Evolutionary conservation across 2,888 invertebrate genomes (phyloP).

Genomic region (Aphodius sticticus): DNA sequence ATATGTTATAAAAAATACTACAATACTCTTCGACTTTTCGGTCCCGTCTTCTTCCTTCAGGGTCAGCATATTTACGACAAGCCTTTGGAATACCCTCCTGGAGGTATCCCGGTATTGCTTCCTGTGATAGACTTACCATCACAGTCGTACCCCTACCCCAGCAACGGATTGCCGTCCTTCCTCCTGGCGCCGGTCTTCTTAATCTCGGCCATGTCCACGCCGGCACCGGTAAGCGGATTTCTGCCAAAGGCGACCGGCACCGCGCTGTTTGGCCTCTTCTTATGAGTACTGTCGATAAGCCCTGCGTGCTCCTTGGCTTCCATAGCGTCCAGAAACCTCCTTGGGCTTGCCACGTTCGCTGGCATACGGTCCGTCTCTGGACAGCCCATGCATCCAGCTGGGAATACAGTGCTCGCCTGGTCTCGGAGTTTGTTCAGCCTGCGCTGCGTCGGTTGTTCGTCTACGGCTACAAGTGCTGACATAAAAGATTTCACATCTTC

Average conservation of each 20-base stretch:
- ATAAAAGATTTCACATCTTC: not conserved
- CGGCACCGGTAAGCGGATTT: constrained; percentile 57
- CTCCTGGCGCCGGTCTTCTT: constrained; percentile 44
- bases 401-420: constrained; percentile 47
- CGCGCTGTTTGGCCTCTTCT: constrained; percentile 39
- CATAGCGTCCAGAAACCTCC: constrained; percentile 43
- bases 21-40: not conserved
- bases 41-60: not conserved
- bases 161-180: constrained; percentile 56
- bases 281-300: constrained; percentile 44
- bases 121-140: constrained; percentile 35
- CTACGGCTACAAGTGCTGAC: not conserved
- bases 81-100: constrained; percentile 57
- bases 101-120: constrained; percentile 53
- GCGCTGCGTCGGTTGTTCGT: constrained; percentile 28
- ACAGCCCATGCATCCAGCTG: constrained; percentile 50
- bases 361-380: constrained; percentile 25
- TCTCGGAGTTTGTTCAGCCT: constrained; percentile 44
- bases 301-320: constrained; percentile 41
- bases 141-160: constrained; percentile 54
- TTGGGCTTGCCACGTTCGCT: constrained; percentile 37
- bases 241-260: constrained; percentile 40
- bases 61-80: constrained; percentile 51
- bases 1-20: not conserved
- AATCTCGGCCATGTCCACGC: constrained; percentile 52